Percentiles rank a stretch among this genome's conserved stretches.
Conservation (phyloP, 1,140 invertebrate genomes). For the Hycleus phaleratus region DNA sequence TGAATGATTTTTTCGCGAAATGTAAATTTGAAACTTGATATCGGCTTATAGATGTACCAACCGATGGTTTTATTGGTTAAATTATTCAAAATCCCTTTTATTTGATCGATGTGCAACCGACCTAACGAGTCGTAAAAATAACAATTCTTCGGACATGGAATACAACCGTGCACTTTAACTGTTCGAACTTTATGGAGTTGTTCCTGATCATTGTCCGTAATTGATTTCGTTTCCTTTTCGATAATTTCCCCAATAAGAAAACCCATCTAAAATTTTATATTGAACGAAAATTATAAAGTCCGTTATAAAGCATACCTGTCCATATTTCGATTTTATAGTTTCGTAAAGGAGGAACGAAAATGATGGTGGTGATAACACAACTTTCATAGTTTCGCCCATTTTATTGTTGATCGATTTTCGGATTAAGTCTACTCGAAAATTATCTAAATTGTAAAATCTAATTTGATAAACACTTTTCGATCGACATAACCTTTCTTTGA, state of each 20-base stretch:
- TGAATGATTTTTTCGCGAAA: conserved; percentile 21
- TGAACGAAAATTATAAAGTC: neutral
- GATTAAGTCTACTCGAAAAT: too few species aligned
- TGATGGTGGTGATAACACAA: conserved; percentile 14
- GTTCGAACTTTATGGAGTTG: conserved; percentile 7
- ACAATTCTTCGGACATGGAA: conserved; percentile 17
- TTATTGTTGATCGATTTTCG: neutral
- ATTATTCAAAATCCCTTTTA: conserved; percentile 11
- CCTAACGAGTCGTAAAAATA: conserved; percentile 20
- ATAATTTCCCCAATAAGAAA: conserved; percentile 22
- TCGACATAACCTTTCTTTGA: too few species aligned
- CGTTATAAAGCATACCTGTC: conserved; percentile 12
- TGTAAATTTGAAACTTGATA: conserved; percentile 14
- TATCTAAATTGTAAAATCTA: too few species aligned
- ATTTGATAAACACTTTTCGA: too few species aligned
- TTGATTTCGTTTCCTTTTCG: conserved; percentile 17
- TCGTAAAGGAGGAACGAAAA: conserved; percentile 21
- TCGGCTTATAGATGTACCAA: conserved; percentile 20
- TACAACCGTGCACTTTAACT: conserved; percentile 14
- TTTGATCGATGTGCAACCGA: conserved; percentile 5
- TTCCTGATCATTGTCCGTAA: conserved; percentile 21
- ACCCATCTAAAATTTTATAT: conserved; percentile 17
- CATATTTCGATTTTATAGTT: conserved; percentile 13
- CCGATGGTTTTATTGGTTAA: conserved; percentile 13
- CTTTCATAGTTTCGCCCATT: conserved; percentile 12